Percentiles rank a stretch among this genome's conserved stretches.
phyloP scores from a whole-genome alignment of 2,113 vertebrate species.

The Propithecus coquereli region DNA sequence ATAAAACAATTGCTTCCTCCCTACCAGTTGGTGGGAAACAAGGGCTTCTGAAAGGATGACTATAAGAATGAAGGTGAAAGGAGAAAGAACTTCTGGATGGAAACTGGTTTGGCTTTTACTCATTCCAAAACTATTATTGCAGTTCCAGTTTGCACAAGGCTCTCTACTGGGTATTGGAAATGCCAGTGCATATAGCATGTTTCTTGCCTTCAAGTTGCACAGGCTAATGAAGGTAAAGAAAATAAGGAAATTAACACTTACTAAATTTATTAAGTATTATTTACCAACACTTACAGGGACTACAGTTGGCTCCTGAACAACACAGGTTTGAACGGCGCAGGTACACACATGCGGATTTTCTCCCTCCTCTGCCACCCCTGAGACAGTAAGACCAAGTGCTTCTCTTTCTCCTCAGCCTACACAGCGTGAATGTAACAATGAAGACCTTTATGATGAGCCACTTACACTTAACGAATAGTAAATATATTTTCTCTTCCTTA shows the following conservation, averaged over 20 bases:
- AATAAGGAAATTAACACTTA: neutral
- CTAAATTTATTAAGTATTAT: neutral
- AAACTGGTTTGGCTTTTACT: neutral
- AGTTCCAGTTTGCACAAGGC: neutral
- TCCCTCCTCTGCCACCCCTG: neutral
- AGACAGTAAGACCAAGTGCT: neutral
- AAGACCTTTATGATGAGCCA: neutral
- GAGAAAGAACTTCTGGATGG: neutral
- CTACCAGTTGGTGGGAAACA: neutral
- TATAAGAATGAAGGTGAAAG: neutral
- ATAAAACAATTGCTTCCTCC: neutral
- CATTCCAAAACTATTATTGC: neutral
- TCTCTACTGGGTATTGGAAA: neutral
- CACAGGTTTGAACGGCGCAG: neutral
- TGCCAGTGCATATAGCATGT: fast-evolving
- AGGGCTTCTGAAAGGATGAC: neutral
- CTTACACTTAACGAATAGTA: neutral
- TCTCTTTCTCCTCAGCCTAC: neutral
- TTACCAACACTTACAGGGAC: neutral
- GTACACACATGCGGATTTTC: neutral
- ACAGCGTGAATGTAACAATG: neutral
- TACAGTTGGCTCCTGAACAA: neutral
- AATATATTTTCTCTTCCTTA: neutral
- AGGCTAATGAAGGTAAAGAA: neutral
- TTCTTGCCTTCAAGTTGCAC: neutral